Evolutionary conservation across 2,113 vertebrate species (phyloP), one percentile per base, ranked within the genome.

Genomic region (Corynorhinus townsendii): DNA sequence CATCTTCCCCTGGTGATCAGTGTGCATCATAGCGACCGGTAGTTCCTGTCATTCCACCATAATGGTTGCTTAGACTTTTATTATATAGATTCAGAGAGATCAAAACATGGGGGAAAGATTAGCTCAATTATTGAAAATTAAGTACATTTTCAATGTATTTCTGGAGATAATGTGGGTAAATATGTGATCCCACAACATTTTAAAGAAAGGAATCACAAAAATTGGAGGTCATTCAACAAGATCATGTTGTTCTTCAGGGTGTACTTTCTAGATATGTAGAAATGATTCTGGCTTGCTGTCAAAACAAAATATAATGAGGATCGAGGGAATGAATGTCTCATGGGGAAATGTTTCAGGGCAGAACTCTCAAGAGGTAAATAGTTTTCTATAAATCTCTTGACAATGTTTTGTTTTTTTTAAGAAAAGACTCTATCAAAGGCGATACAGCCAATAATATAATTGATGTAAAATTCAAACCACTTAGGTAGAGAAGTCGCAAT

Each of bases 271-370:
- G 47, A 54, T 52, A 47, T 71, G 20, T 52, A 73, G 43, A 90
- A 88, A 88, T 94, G 7, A 88, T 38, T 92, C 56, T 52, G 47
- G 4, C n/a, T 92, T 88, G 12, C 24, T 68, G 16, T 84, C 86
- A 89, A 92, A 95, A 90, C 86, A 92, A 88, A 87, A 84, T 92
- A 45, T 92, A 94, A 97, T 90, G 68, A 95, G 77, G 40, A 69
- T 79, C 79, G 7, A 15, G 77, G 93, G 84, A 80, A 76, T 45
- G 4, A 9, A 47, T 28, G 56, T 94, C 89, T 96, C 96, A 68
- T 8, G 4, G 40, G 79, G 22, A 95, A 96, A 87, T 56, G 43
- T 49, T 72, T 69, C 77, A 77, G n/a, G 30, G 68, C 54, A 71
- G 82, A 94, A 72, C 20, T 96, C 86, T 79, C 79, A 91, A 91